Conservation (phyloP, 2,113 vertebrate genomes). For the Gracilinanus agilis region DNA sequence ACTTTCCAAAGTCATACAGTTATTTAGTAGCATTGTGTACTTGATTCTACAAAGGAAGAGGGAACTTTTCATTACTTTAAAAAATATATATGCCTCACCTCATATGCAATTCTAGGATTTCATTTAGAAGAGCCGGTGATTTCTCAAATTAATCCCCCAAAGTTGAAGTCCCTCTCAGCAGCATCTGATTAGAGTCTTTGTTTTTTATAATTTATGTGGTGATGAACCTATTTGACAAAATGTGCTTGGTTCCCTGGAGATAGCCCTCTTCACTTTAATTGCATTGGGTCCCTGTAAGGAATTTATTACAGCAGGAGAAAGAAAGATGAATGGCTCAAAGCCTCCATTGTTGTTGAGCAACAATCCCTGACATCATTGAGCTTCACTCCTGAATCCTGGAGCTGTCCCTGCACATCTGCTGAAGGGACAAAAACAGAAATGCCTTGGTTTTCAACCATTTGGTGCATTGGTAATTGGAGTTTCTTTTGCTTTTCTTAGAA, state of each 20-base stretch:
- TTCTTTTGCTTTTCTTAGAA: slow-evolving; percentile 15
- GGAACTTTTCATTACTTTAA: background rate
- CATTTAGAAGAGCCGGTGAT: background rate
- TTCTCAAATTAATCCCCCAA: background rate
- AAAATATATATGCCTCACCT: background rate
- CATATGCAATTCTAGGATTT: background rate
- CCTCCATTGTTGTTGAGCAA: slow-evolving; percentile 18
- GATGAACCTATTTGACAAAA: slow-evolving; percentile 52
- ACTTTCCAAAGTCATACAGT: background rate
- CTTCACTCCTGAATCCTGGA: background rate
- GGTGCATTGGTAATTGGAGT: slow-evolving; percentile 12
- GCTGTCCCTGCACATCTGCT: background rate
- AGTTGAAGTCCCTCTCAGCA: background rate
- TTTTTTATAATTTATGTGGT: slow-evolving; percentile 28
- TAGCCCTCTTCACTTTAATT: slow-evolving; percentile 58
- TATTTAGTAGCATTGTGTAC: background rate
- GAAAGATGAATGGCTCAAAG: slow-evolving; percentile 20
- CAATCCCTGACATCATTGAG: slow-evolving; percentile 1
- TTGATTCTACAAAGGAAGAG: background rate
- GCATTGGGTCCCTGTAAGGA: slow-evolving; percentile 40
- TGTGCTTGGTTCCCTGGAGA: accelerated
- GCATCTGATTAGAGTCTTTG: slow-evolving; percentile 1
- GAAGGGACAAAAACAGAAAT: background rate
- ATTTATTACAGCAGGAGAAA: background rate
- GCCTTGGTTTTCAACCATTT: slow-evolving; percentile 12